A percentile compares a stretch with the other conserved stretches of the same genome.
phyloP scores from a whole-genome alignment of 1,140 invertebrate species.

The Drosophila pruinosa region DNA sequence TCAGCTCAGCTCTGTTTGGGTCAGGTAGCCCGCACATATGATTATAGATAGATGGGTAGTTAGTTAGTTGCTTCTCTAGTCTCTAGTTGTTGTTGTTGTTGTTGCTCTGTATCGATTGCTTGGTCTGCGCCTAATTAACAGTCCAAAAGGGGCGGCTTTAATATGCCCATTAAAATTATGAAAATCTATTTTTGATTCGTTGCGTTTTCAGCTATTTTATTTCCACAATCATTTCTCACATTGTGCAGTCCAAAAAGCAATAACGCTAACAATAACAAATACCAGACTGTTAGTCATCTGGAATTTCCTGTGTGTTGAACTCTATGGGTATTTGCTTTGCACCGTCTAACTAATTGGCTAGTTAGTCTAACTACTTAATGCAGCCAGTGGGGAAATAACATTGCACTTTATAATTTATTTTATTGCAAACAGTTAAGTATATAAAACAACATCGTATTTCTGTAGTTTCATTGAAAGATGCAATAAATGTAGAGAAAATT shows the following conservation, averaged over 20 bases:
- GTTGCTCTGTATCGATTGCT: slow-evolving; percentile 5
- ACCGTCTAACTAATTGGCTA: too few species aligned
- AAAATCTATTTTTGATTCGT: slow-evolving; percentile 57
- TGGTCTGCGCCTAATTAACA: slow-evolving; percentile 62
- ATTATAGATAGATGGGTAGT: slow-evolving; percentile 10
- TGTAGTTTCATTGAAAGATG: too few species aligned
- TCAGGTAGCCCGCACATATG: slow-evolving; percentile 33
- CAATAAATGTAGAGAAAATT: too few species aligned
- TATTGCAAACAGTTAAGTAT: too few species aligned
- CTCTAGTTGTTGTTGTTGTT: slow-evolving; percentile 23
- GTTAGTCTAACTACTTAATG: neutral
- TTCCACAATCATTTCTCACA: slow-evolving; percentile 36
- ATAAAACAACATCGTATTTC: too few species aligned
- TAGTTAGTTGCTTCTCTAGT: slow-evolving; percentile 3
- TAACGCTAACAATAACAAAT: neutral
- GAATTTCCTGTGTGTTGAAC: slow-evolving; percentile 25
- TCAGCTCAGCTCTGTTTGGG: slow-evolving; percentile 26
- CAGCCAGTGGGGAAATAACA: too few species aligned
- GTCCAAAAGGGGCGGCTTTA: slow-evolving; percentile 64
- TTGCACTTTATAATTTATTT: too few species aligned
- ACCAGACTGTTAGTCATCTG: slow-evolving; percentile 13
- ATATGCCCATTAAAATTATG: slow-evolving; percentile 78
- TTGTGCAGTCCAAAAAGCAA: slow-evolving; percentile 2
- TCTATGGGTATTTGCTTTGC: too few species aligned
- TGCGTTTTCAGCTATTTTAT: slow-evolving; percentile 25